Evolutionary conservation across 2,113 vertebrate species (phyloP).

Genomic region (Mus spicilegus): DNA sequence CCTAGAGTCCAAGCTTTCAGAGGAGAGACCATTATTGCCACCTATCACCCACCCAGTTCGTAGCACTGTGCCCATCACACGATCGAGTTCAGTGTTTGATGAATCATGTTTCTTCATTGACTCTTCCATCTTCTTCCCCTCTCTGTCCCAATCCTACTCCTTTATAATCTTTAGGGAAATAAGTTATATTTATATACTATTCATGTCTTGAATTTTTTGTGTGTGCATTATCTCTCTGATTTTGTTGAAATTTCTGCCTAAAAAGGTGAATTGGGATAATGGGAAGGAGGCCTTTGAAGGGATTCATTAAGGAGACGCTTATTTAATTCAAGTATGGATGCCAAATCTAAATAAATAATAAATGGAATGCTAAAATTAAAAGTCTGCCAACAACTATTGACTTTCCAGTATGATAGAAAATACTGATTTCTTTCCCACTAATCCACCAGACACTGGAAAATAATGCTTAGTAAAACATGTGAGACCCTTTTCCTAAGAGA

Average conservation of each 20-base stretch:
- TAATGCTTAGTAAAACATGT: not conserved
- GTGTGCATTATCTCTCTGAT: not conserved
- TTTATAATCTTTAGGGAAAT: not conserved
- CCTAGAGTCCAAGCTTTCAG: not conserved
- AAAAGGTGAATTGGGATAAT: not conserved
- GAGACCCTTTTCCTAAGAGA: not conserved
- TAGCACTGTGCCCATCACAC: not conserved
- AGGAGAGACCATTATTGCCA: not conserved
- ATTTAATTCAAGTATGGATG: not conserved
- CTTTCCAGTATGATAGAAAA: not conserved
- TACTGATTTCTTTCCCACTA: not conserved
- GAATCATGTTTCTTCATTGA: not conserved
- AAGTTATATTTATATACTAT: not conserved
- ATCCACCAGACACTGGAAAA: not conserved
- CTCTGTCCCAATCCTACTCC: not conserved
- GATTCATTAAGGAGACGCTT: not conserved
- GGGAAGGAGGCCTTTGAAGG: not conserved
- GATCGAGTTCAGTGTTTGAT: not conserved
- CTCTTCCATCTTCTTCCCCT: not conserved
- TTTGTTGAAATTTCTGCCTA: not conserved
- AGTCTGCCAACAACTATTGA: not conserved
- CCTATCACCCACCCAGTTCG: not conserved
- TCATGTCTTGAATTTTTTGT: not conserved
- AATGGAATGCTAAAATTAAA: not conserved
- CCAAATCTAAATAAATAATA: constrained; percentile 13